Base-by-base conservation (phyloP, 2,113 vertebrate genomes). In the Furnarius figulus region DNA sequence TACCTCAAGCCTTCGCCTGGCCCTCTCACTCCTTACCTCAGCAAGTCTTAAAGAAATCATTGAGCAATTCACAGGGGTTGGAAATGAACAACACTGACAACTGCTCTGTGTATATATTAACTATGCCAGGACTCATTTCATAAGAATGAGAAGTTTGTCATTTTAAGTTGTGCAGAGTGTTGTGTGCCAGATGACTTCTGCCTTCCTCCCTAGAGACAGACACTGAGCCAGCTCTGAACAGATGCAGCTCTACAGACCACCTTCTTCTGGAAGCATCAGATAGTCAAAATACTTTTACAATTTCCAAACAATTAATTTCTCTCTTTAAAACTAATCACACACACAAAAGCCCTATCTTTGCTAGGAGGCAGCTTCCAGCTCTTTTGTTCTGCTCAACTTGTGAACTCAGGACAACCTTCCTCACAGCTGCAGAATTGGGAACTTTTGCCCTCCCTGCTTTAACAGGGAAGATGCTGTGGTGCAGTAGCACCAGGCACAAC, bases 41-140 rank as follows among this genome's bases (percentile, higher is more conserved):
- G 95, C 93, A 96, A 94, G 52, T 95, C 88, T 94, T 92, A 85
- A 93, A 88, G 65, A 94, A 96, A 91, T 92, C 93, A 89, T 78
- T 96, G 93, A 95, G 96, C 93, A 84, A 95, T 96, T 81, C 90
- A 44, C 83, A 94, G 83, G 44, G 79, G 30, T 63, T 97, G 92
- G 95, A 96, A 96, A 82, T 30, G 86, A 94, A 89, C 76, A 94
- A 80, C 82, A 73, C 13, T 84, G 91, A 96, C 83, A 90, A 94
- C 75, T 94, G 91, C 76, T 96, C 90, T 90, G 68, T 93, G 95
- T 95, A 90, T 89, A 94, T 73, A 91, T 80, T 95, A 93, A 88
- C 87, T 85, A 79, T 78, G 79, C 95, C 93, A 96, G 87, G 72
- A 97, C 52, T 93, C 82, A 86, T 96, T 97, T 97, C 74, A 47